Evolutionary conservation across 2,888 invertebrate species (phyloP), one percentile per base, ranked within the genome.

Genomic region (Zeuzera pyrina): DNA sequence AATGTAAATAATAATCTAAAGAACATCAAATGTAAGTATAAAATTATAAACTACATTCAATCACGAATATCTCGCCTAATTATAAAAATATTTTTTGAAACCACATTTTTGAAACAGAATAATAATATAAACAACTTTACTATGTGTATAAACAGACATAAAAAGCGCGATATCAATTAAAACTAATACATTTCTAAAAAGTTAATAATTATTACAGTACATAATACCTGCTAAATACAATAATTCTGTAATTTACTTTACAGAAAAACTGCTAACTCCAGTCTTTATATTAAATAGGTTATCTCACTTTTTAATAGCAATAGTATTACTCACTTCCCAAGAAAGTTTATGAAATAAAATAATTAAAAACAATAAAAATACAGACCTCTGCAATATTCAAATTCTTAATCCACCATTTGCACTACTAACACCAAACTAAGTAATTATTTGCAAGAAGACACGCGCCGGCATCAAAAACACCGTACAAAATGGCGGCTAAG

Each of bases 1-100:
- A n/a, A 14, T 26, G 26, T 30, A 34, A 30, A 29, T 34, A 25
- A 34, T 34, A 19, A 29, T 29, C 25, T 29, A 7, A 16, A 16
- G 16, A 16, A 22, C 29, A 29, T n/a, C n/a, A n/a, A 15, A 12
- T 15, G 3, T 12, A 14, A 15, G 15, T n/a, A 13, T 12, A 29
- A 13, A 23, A 23, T 23, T 23, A 23, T 23, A 31, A 12, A 14
- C 10, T 31, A 31, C 31, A 13, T 31, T 31, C 15, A 10, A 31
- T 23, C 23, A 10, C 24, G 23, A 23, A 31, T 14, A 23, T n/a
- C n/a, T n/a, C n/a, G n/a, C n/a, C n/a, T n/a, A n/a, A n/a, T n/a
- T n/a, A n/a, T n/a, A n/a, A n/a, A n/a, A n/a, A n/a, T n/a, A n/a
- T n/a, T n/a, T n/a, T n/a, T n/a, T n/a, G n/a, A n/a, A n/a, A n/a